phyloP scores from a whole-genome alignment of 2,113 vertebrate species.

The Noctilio leporinus region DNA sequence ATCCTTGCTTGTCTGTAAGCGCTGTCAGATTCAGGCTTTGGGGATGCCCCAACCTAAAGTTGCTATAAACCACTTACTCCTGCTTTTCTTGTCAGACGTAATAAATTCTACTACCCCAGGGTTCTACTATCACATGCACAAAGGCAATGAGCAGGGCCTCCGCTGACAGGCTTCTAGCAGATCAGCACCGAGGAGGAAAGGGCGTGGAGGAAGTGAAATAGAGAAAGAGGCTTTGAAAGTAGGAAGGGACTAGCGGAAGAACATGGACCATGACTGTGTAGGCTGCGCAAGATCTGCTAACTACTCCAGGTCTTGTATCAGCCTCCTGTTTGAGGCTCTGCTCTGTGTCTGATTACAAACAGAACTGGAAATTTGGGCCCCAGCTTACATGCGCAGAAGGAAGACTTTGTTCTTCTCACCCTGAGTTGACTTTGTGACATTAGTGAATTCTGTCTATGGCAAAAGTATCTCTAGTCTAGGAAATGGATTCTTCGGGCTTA shows the following conservation, averaged over 20 bases:
- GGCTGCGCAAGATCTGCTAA: neutral
- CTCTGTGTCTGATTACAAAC: neutral
- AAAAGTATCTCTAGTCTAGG: neutral
- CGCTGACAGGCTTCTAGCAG: neutral
- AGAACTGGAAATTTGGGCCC: neutral
- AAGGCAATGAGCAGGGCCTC: neutral
- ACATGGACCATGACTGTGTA: neutral
- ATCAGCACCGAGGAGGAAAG: neutral
- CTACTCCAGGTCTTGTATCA: neutral
- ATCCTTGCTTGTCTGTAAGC: conserved; percentile 4
- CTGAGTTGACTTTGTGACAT: neutral
- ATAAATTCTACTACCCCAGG: neutral
- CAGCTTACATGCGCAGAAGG: neutral
- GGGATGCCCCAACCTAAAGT: neutral
- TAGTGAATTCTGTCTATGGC: neutral
- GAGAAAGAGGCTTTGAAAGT: neutral
- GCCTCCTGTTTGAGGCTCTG: neutral
- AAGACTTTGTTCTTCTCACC: conserved; percentile 23
- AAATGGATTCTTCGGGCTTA: neutral
- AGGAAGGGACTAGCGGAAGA: neutral
- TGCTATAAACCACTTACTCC: neutral
- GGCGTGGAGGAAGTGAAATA: neutral
- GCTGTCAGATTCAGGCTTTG: neutral
- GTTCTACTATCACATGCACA: no score
- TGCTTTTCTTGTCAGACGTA: neutral